A percentile compares a stretch with the other conserved stretches of the same genome.
Evolutionary conservation across 2,113 vertebrate genomes (phyloP).

Genomic region (Pelobates fuscus): DNA sequence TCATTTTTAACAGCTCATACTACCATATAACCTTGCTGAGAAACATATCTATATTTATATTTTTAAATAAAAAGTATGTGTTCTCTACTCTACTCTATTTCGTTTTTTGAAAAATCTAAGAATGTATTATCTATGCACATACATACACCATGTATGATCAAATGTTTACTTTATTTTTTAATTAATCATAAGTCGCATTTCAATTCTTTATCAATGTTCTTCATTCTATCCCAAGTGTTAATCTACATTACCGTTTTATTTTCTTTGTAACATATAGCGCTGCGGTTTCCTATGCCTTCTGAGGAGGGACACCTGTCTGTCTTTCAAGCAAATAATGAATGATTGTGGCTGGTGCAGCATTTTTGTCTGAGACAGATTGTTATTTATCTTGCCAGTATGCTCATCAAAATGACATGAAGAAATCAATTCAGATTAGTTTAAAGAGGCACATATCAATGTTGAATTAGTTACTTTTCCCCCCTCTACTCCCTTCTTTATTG

Average conservation of each 20-base stretch:
- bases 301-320: not conserved
- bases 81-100: too few relatives aligned
- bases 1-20: too few relatives aligned
- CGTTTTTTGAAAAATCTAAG: too few relatives aligned
- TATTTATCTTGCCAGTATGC: not conserved
- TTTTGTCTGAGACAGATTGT: not conserved
- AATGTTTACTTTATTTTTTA: too few relatives aligned
- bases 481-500: too few relatives aligned
- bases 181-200: too few relatives aligned
- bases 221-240: not conserved
- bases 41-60: too few relatives aligned
- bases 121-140: too few relatives aligned
- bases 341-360: not conserved
- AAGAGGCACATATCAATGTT: constrained; percentile 51
- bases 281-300: not conserved
- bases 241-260: not conserved
- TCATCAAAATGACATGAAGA: not conserved
- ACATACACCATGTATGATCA: too few relatives aligned
- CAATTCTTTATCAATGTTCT: too few relatives aligned
- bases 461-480: constrained; percentile 40
- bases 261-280: not conserved
- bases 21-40: too few relatives aligned
- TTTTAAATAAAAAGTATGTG: too few relatives aligned
- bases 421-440: constrained; percentile 11
- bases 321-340: not conserved